Base-by-base conservation (phyloP, 1,140 invertebrate genomes). In the Drosophila mojavensis region DNA sequence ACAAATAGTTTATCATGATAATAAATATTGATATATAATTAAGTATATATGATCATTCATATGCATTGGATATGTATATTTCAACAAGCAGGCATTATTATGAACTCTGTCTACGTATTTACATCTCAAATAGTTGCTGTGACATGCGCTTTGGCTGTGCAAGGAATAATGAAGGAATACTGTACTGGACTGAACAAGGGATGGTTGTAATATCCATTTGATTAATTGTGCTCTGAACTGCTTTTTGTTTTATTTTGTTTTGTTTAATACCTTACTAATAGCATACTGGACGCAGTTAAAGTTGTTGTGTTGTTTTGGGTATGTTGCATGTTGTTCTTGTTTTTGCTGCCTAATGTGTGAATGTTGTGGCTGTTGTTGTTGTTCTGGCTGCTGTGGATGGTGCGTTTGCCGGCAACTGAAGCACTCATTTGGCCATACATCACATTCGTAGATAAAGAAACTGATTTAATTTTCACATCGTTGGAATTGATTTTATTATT, bases 241-340 rank as follows among this genome's bases (percentile, higher is more conserved):
- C 36, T n/a, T 51, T 51, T 51, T 20, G 11, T 3, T 39, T 36
- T 11, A 15, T 47, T 17, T 47, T 62, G 51, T 70, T 79, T 68
- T 15, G 5, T 47, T 47, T 7, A 92, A 80, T 92, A 92, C 91
- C 91, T 92, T 91, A 92, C 85, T 89, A 92, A 89, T 62, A 92
- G 78, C 81, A 92, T 78, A 79, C 86, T 92, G 62, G 83, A 71
- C 81, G 77, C 75, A 60, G 88, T 75, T 53, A 82, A 72, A 68
- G 79, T 77, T 81, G 79, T 81, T 55, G 72, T 76, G 33, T 62
- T 65, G 50, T 68, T 78, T 10, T 47, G 48, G 39, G 62, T 70
- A 28, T 64, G 58, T 68, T 83, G 68, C 24, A 45, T 54, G 28
- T 55, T 50, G 15, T 60, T 73, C 7, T 76, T 68, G 73, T 66